A percentile compares a stretch with the other conserved stretches of the same genome.
phyloP scores from a whole-genome alignment of 2,113 vertebrate species.

The Nymphicus hollandicus region DNA sequence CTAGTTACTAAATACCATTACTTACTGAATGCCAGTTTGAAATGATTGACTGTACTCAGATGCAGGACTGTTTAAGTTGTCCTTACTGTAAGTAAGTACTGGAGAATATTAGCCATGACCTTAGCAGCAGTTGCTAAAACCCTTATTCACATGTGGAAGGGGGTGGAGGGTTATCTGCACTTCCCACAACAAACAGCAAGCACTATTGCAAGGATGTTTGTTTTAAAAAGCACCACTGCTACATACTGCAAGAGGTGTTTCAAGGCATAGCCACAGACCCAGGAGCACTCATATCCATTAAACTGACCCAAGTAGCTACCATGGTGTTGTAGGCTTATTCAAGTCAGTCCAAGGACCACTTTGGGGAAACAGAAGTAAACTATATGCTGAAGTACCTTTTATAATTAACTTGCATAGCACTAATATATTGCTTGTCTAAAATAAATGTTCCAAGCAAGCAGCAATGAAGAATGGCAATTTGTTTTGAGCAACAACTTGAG shows the following conservation, averaged over 20 bases:
- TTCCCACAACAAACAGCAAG: background rate
- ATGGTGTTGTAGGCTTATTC: background rate
- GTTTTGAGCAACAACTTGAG: background rate
- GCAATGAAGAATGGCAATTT: background rate
- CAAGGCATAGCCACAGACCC: background rate
- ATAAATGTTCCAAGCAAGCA: background rate
- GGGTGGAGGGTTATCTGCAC: background rate
- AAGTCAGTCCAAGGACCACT: background rate
- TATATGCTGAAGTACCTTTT: background rate
- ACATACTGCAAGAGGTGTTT: background rate
- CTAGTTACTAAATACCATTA: background rate
- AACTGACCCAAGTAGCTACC: background rate
- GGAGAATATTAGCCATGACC: background rate
- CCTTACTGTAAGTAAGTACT: background rate
- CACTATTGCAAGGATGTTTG: background rate
- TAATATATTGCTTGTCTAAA: background rate
- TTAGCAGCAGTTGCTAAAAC: background rate
- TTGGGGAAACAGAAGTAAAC: background rate
- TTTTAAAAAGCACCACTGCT: background rate
- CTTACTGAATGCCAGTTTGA: background rate
- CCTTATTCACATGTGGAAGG: background rate
- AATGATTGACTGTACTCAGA: background rate
- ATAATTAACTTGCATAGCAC: background rate
- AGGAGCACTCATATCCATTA: background rate
- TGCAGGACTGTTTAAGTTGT: background rate